phyloP scores from a whole-genome alignment of 2,888 invertebrate genomes.

The Drosophila prolongata region DNA sequence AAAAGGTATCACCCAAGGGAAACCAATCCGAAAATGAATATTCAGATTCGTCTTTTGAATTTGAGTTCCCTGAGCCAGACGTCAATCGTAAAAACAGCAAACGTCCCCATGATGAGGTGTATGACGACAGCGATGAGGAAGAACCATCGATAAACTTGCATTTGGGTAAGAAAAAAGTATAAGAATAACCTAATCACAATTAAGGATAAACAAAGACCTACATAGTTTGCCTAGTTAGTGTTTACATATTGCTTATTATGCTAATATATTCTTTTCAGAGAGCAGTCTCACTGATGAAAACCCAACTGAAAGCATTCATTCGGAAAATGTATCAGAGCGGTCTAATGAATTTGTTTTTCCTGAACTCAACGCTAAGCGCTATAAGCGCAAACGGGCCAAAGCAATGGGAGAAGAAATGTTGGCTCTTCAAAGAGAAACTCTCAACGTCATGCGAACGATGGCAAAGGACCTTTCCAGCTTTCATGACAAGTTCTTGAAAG shows the following conservation, averaged over 20 bases:
- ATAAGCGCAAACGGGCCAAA: neutral
- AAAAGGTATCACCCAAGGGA: neutral
- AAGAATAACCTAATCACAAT: too few relatives aligned
- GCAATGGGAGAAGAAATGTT: conserved; percentile 7
- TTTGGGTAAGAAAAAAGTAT: neutral
- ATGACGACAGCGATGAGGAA: neutral
- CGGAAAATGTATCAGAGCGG: neutral
- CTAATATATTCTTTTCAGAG: neutral
- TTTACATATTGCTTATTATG: neutral
- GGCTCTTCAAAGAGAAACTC: conserved; percentile 4
- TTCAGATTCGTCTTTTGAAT: neutral
- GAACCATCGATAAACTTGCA: neutral
- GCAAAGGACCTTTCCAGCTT: conserved; percentile 6
- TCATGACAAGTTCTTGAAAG: neutral
- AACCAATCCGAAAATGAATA: neutral
- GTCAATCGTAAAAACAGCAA: neutral
- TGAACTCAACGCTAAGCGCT: neutral
- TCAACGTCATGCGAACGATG: conserved; percentile 7
- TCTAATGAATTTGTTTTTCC: neutral
- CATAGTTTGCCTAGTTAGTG: too few relatives aligned
- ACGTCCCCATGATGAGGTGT: neutral
- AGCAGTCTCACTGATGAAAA: neutral
- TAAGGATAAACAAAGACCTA: too few relatives aligned
- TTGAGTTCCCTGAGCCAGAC: conserved; percentile 4
- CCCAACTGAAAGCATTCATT: neutral